phyloP scores from a whole-genome alignment of 2,113 vertebrate genomes.

The Phoxinus phoxinus region DNA sequence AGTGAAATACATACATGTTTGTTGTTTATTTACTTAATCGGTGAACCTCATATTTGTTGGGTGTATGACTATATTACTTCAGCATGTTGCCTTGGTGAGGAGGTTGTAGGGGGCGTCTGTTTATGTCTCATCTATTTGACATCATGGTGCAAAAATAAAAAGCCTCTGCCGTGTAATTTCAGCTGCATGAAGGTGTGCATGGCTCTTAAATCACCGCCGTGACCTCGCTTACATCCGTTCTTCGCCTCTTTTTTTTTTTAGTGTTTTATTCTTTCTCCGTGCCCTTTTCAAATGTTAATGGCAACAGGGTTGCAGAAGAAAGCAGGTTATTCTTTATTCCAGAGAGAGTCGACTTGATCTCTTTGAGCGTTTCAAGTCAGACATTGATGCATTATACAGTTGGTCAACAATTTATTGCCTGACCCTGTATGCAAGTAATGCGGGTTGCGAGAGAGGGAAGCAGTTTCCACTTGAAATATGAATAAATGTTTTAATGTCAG shows the following conservation, averaged over 20 bases:
- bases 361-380: constrained; percentile 40
- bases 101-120: neutral
- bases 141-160: constrained; percentile 18
- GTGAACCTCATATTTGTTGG: neutral
- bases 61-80: neutral
- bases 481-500: constrained; percentile 38
- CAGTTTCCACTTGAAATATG: constrained; percentile 2
- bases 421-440: constrained; percentile 27
- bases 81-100: neutral
- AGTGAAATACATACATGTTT: neutral
- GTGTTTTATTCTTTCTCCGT: constrained; percentile 35
- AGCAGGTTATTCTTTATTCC: constrained; percentile 30
- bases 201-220: constrained; percentile 37
- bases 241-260: neutral
- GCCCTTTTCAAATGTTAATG: constrained; percentile 54
- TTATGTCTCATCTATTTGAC: constrained; percentile 29
- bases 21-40: neutral
- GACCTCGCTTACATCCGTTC: constrained; percentile 6
- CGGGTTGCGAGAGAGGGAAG: neutral
- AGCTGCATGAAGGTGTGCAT: constrained; percentile 27
- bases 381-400: constrained; percentile 41
- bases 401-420: constrained; percentile 40
- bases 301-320: constrained; percentile 35
- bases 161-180: constrained; percentile 29
- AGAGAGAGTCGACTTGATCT: constrained; percentile 13